phyloP scores from a whole-genome alignment of 2,113 vertebrate species.

The Thymallus thymallus region DNA sequence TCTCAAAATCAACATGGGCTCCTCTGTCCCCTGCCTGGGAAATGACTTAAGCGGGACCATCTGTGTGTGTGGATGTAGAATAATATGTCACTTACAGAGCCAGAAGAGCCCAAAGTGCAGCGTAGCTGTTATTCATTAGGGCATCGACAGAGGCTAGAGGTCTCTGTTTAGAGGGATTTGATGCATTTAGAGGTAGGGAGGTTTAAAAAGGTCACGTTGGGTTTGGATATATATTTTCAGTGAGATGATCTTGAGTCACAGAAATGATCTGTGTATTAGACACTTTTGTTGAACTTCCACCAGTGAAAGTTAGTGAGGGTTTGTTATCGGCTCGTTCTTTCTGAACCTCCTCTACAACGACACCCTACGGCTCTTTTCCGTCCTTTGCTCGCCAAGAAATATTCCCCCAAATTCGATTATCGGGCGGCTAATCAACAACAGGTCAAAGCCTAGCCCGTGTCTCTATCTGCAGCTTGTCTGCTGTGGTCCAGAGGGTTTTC shows the following conservation, averaged over 20 bases:
- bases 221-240: background rate
- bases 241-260: constrained; percentile 21
- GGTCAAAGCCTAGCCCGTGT: constrained; percentile 76
- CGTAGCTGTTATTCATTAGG: constrained; percentile 75
- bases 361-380: constrained; percentile 80
- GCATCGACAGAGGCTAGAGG: constrained; percentile 47
- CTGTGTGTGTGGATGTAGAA: constrained; percentile 74
- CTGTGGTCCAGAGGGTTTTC: constrained; percentile 19
- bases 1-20: constrained; percentile 67
- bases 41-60: constrained; percentile 79
- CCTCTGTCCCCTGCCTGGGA: constrained; percentile 68
- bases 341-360: constrained; percentile 44
- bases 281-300: constrained; percentile 26
- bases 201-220: constrained; percentile 30
- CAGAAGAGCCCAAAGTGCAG: constrained; percentile 60
- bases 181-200: constrained; percentile 23
- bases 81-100: constrained; percentile 74
- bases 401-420: constrained; percentile 89
- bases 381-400: constrained; percentile 76
- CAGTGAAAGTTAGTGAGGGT: constrained; percentile 30
- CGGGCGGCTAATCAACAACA: constrained; percentile 90
- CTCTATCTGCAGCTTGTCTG: constrained; percentile 42
- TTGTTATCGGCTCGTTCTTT: constrained; percentile 24
- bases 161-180: constrained; percentile 43
- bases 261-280: constrained; percentile 25